Base-by-base conservation (phyloP, 2,797 vertebrate genomes). In the Mycteria americana region DNA sequence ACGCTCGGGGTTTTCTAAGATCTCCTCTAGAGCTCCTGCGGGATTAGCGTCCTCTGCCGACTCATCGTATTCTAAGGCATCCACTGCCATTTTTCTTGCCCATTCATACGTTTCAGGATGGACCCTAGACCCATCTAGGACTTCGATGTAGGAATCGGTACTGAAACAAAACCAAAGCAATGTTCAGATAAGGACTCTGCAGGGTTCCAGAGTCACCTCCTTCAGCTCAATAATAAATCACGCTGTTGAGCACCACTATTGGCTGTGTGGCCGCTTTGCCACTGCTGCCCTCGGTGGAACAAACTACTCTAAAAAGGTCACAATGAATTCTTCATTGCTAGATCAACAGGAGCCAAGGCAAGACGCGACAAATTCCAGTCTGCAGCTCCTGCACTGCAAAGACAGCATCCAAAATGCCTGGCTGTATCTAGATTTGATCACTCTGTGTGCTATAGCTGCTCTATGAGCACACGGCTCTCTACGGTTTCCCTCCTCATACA, bases 51-150 rank as follows among this genome's bases (percentile, higher is more conserved):
- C 99, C 94, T 99, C 99, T 10, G 99, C 99, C 0, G 99, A 99
- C 87, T 99, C 99, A 22, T 99, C 99, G 0, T 99, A 99, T 95
- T 99, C 99, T 1, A 99, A 97, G n/a, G 99, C 99, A 77, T 99
- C 99, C 53, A 99, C 99, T 5, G 99, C 99, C 99, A 99, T 99
- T 96, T 99, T 99, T 64, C 99, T 98, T 54, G 99, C 99, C 99
- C 99, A 99, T 89, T 99, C 99, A 2, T 99, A 99, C 0, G 99
- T 99, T 97, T 99, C 99, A 11, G 99, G 99, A 95, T 99, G 99
- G 69, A 99, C 99, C 28, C 99, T 98, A 48, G 99, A 99, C 45
- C 99, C 99, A 57, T 99, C 99, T 72, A 99, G 97, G 60, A 99
- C 99, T 98, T 99, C 99, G 2, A 99, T 99, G 97, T 99, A 99